Evolutionary conservation across 2,797 vertebrate species (phyloP).

Genomic region (Helostoma temminkii): DNA sequence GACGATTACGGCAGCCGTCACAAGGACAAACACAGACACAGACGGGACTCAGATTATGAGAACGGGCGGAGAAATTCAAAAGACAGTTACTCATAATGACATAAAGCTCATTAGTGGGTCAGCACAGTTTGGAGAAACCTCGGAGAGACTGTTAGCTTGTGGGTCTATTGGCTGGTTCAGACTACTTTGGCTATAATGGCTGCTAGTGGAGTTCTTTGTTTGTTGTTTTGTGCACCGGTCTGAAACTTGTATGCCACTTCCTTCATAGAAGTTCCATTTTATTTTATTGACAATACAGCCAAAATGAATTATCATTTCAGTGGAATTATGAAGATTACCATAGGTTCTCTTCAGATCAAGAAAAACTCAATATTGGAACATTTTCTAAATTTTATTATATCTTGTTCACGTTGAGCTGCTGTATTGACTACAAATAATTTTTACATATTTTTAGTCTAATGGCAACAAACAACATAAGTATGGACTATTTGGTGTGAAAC

Average conservation of each 20-base stretch:
- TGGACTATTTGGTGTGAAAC: constrained; percentile 43
- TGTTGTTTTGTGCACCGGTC: constrained; percentile 22
- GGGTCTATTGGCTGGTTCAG: constrained; percentile 30
- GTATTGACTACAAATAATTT: constrained; percentile 48
- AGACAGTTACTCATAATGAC: constrained; percentile 80
- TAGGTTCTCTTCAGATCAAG: constrained; percentile 56
- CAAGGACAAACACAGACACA: constrained; percentile 87
- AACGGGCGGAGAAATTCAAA: constrained; percentile 82
- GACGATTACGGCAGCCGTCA: constrained; percentile 86
- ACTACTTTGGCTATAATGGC: constrained; percentile 20
- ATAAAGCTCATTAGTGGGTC: background rate
- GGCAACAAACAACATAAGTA: constrained; percentile 31
- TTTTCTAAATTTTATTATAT: constrained; percentile 64
- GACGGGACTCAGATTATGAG: constrained; percentile 87
- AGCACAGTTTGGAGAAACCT: constrained; percentile 23
- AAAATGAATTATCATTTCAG: constrained; percentile 62
- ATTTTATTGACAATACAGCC: constrained; percentile 65
- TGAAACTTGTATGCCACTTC: constrained; percentile 46
- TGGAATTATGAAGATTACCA: constrained; percentile 56
- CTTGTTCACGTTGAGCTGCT: constrained; percentile 56
- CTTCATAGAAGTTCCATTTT: constrained; percentile 52
- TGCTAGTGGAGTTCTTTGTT: constrained; percentile 32
- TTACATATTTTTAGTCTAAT: constrained; percentile 49
- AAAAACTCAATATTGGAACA: constrained; percentile 42
- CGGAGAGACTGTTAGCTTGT: constrained; percentile 22